Conservation (phyloP, 2,888 invertebrate species). For the Alviniconcha strummeri region DNA sequence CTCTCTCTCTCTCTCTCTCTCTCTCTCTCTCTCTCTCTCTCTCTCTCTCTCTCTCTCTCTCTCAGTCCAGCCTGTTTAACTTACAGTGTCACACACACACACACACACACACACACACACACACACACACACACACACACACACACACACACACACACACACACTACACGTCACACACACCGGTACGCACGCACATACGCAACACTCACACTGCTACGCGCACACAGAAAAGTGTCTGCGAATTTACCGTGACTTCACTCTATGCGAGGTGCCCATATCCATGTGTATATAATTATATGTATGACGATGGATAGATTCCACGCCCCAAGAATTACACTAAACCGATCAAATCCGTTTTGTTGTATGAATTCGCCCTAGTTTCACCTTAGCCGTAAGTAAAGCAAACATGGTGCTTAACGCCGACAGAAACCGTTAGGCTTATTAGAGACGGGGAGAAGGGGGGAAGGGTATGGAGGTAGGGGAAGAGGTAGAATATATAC, state of each 20-base stretch:
- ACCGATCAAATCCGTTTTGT: neutral
- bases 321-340: neutral
- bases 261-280: too few species aligned
- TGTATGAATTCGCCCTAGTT: too few species aligned
- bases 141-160: neutral
- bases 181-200: neutral
- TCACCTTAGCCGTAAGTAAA: too few species aligned
- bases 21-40: conserved; percentile 1
- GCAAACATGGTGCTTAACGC: too few species aligned
- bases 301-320: neutral
- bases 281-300: neutral
- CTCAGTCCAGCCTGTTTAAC: neutral
- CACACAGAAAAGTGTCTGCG: neutral
- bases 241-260: too few species aligned
- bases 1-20: neutral
- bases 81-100: neutral
- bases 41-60: conserved; percentile 1
- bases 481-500: too few species aligned
- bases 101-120: neutral
- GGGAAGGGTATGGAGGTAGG: too few species aligned
- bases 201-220: neutral
- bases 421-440: too few species aligned
- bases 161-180: neutral
- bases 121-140: neutral
- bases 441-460: too few species aligned